phyloP scores from a whole-genome alignment of 2,888 invertebrate species.

The Amphipoea lucens region DNA sequence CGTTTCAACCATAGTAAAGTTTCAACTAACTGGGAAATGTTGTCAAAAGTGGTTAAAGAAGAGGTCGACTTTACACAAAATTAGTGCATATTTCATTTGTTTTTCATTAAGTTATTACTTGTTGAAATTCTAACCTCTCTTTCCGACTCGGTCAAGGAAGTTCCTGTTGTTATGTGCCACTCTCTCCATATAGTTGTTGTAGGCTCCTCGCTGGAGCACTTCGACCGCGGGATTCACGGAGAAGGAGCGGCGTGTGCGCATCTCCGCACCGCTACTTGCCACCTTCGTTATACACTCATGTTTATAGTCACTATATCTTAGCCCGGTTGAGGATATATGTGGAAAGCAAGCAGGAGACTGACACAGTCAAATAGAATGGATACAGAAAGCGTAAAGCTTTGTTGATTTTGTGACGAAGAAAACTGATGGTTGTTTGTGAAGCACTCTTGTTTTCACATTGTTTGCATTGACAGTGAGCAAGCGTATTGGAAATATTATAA shows the following conservation, averaged over 20 bases:
- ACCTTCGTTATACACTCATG: constrained; percentile 76
- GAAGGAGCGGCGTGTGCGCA: constrained; percentile 79
- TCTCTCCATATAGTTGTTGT: constrained; percentile 77
- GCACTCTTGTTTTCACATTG: constrained; percentile 2
- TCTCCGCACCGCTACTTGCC: constrained; percentile 70
- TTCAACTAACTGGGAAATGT: not conserved
- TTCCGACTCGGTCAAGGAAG: constrained; percentile 82
- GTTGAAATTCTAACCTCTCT: constrained; percentile 80
- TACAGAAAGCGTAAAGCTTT: constrained; percentile 30
- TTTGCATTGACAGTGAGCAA: constrained; percentile 14
- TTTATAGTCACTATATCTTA: constrained; percentile 46
- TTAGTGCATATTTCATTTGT: constrained; percentile 42
- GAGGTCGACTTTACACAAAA: constrained; percentile 13
- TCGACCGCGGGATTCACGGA: constrained; percentile 84
- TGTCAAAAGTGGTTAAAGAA: not conserved
- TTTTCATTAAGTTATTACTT: constrained; percentile 8
- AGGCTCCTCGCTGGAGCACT: constrained; percentile 78
- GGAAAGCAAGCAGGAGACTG: constrained; percentile 36
- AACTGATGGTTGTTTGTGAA: constrained; percentile 11
- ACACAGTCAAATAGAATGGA: constrained; percentile 6
- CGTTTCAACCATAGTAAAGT: not conserved
- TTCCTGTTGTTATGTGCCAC: constrained; percentile 81
- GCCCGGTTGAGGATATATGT: constrained; percentile 30
- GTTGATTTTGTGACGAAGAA: constrained; percentile 9
- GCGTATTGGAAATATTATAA: constrained; percentile 16